phyloP scores from a whole-genome alignment of 2,797 vertebrate species.

The Onychomys torridus region DNA sequence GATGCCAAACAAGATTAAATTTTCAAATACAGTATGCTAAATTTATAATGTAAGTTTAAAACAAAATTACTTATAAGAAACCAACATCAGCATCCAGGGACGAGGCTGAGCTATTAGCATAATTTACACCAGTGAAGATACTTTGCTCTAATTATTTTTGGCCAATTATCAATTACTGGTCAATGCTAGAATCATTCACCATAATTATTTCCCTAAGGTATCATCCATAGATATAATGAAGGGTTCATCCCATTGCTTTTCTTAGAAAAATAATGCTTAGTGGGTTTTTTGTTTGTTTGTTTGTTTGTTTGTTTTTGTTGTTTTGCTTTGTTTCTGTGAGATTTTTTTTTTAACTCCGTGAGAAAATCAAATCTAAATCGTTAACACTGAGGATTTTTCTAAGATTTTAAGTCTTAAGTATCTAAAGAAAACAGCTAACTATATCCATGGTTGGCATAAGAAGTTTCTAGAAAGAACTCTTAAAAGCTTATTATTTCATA shows the following conservation, averaged over 20 bases:
- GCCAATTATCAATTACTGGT: constrained; percentile 87
- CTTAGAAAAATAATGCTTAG: constrained; percentile 68
- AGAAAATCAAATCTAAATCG: constrained; percentile 72
- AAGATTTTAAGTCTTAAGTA: constrained; percentile 43
- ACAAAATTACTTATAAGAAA: constrained; percentile 84
- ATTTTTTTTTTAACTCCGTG: constrained; percentile 63
- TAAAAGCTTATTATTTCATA: constrained; percentile 35
- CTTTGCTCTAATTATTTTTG: constrained; percentile 87
- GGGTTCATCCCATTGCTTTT: constrained; percentile 70
- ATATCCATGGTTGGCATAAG: not conserved
- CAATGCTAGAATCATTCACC: constrained; percentile 84
- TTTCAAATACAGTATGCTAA: constrained; percentile 86
- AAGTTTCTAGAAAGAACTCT: constrained; percentile 57
- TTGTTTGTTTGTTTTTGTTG: not conserved
- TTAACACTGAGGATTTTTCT: constrained; percentile 64
- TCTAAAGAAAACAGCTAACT: constrained; percentile 21
- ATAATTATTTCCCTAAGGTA: constrained; percentile 85
- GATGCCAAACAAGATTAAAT: constrained; percentile 88
- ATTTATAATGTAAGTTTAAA: constrained; percentile 85
- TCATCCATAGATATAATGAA: constrained; percentile 77
- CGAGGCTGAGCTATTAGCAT: constrained; percentile 80
- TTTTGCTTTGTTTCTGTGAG: constrained; percentile 13
- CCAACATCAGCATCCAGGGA: constrained; percentile 82
- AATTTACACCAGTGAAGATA: constrained; percentile 81
- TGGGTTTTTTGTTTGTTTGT: not conserved